Evolutionary conservation across 2,113 vertebrate genomes (phyloP), one percentile per base, ranked within the genome.

Genomic region (Climacteris rufus): DNA sequence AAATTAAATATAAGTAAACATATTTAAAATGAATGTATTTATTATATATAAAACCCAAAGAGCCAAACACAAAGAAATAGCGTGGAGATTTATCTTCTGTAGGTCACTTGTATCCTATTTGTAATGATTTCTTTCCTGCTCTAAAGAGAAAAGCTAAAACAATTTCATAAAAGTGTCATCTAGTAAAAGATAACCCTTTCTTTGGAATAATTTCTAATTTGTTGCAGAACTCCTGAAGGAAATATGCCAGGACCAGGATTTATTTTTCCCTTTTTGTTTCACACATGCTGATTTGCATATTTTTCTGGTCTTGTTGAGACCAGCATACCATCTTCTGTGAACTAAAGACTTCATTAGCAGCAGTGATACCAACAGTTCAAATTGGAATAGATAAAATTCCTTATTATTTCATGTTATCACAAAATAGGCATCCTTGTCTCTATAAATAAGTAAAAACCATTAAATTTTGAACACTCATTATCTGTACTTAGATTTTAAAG

Each of bases 1-100:
- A 97, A 97, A 95, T 97, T 97, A 97, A 97, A 97, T 91, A 80
- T 83, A 91, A 91, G 57, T 57, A 96, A 97, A 88, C 70, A 89
- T 80, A 90, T 96, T 97, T 96, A 39, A 96, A 96, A 95, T 93
- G 16, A 83, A 63, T 90, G 25, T 86, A 95, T 93, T 96, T 96
- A 95, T 97, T 94, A 96, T 94, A 88, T 90, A 80, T 65, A 91
- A 97, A 68, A 47, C n/a, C 64, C 30, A 13, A 71, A 77, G n/a
- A 97, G 65, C 64, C 83, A 91, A 92, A 94, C 63, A 96, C 76
- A 93, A 96, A 93, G 90, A 94, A 97, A 94, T 54, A 83, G 39
- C 84, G 57, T 87, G 87, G 49, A 96, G 53, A 94, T 96, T 97
- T 94, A 90, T 97, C 83, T 84, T 91, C 93, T 75, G 74, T 76